phyloP scores from a whole-genome alignment of 2,888 invertebrate species.

The Mythimna albipuncta region DNA sequence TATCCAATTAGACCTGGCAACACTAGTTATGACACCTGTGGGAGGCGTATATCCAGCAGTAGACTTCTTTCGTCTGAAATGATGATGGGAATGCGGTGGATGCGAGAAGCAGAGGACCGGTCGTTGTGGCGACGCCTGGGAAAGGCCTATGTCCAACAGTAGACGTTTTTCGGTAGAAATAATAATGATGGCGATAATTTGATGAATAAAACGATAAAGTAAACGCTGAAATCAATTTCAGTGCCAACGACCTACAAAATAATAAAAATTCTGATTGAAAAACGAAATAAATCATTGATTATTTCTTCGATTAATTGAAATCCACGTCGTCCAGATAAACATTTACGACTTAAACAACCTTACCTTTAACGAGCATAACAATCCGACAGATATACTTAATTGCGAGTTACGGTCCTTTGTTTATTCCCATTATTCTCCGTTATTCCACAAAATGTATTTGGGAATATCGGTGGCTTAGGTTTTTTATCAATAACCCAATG shows the following conservation, averaged over 20 bases:
- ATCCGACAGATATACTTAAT: conserved; percentile 22
- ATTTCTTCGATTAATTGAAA: conserved; percentile 25
- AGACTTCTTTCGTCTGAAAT: no score
- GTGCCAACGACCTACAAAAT: background rate
- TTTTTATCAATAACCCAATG: conserved; percentile 79
- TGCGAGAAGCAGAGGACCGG: no score
- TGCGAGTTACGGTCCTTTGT: conserved; percentile 11
- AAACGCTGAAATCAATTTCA: conserved; percentile 18
- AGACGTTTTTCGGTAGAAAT: no score
- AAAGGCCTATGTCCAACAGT: no score
- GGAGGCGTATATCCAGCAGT: no score
- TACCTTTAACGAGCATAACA: conserved; percentile 19
- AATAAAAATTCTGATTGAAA: background rate
- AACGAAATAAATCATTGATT: conserved; percentile 18
- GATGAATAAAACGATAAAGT: background rate
- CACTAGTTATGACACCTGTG: no score
- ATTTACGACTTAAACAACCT: conserved; percentile 26
- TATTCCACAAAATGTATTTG: conserved; percentile 61
- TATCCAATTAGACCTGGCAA: no score
- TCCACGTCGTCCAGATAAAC: conserved; percentile 19
- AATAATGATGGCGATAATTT: no score
- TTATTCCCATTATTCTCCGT: conserved; percentile 50
- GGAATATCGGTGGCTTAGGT: conserved; percentile 61
- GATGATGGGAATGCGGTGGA: no score
- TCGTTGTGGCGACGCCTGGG: no score